Conservation (phyloP, 2,888 invertebrate species). For the Stenoptilia bipunctidactyla region DNA sequence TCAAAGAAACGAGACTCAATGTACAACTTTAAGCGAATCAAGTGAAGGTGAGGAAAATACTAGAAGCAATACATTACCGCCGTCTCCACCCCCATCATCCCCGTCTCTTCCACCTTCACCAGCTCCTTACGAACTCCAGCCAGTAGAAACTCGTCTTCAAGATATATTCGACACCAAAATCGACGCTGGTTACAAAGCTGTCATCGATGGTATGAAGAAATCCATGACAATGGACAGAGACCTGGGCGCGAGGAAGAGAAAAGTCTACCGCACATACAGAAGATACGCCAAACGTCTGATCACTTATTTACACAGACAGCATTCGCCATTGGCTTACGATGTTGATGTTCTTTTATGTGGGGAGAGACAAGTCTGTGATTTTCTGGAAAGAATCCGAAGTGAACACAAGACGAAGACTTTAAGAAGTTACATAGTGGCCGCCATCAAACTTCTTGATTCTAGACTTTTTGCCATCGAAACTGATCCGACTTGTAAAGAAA, state of each 20-base stretch:
- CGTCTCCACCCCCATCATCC: constrained; percentile 57
- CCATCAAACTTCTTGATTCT: constrained; percentile 60
- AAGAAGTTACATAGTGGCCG: constrained; percentile 61
- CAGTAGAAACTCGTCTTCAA: constrained; percentile 52
- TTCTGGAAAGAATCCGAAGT: constrained; percentile 54
- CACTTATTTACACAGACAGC: constrained; percentile 57
- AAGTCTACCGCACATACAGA: constrained; percentile 60
- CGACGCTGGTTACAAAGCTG: constrained; percentile 67
- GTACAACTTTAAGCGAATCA: constrained; percentile 56
- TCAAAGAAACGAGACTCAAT: constrained; percentile 34
- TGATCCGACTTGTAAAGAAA: constrained; percentile 61
- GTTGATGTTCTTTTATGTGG: constrained; percentile 61
- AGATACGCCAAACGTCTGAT: constrained; percentile 62
- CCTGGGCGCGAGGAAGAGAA: constrained; percentile 54
- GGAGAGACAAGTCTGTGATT: constrained; percentile 58
- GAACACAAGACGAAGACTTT: constrained; percentile 64
- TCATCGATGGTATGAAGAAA: constrained; percentile 68
- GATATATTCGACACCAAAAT: constrained; percentile 66
- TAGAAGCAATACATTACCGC: constrained; percentile 43
- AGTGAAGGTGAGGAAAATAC: constrained; percentile 59
- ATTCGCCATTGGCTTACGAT: constrained; percentile 63
- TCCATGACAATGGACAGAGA: constrained; percentile 65
- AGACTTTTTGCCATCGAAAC: constrained; percentile 63
- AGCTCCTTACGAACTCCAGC: constrained; percentile 54
- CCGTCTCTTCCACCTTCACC: constrained; percentile 58